phyloP scores from a whole-genome alignment of 1,140 invertebrate genomes.

The Lasaia peninsularis region DNA sequence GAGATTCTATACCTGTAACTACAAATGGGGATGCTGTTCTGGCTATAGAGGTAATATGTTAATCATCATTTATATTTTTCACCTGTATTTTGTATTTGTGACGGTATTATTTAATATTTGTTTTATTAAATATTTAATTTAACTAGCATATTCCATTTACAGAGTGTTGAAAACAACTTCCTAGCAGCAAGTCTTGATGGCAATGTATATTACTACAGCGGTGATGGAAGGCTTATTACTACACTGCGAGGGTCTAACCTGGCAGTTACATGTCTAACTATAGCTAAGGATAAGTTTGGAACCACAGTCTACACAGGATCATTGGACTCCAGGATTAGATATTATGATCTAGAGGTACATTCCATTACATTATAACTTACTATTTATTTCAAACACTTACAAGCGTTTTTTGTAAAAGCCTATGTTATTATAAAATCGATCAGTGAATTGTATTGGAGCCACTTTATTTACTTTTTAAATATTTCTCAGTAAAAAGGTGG shows the following conservation, averaged over 20 bases:
- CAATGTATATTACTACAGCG: conserved; percentile 77
- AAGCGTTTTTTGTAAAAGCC: too few species aligned
- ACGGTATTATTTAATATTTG: too few species aligned
- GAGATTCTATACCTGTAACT: conserved; percentile 48
- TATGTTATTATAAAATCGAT: too few species aligned
- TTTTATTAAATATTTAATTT: too few species aligned
- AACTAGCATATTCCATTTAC: conserved; percentile 21
- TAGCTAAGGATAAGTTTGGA: conserved; percentile 63
- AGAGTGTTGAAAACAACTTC: conserved; percentile 70
- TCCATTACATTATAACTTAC: conserved; percentile 14
- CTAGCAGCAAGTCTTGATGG: conserved; percentile 77
- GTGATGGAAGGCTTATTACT: conserved; percentile 64
- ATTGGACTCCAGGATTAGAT: conserved; percentile 78
- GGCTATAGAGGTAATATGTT: conserved; percentile 56
- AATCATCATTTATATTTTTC: conserved; percentile 11
- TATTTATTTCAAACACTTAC: neutral
- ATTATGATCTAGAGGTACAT: conserved; percentile 78
- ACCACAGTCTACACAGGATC: conserved; percentile 80
- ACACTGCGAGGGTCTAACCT: conserved; percentile 71
- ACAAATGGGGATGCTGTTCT: conserved; percentile 64
- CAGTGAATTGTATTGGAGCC: too few species aligned
- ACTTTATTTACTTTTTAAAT: too few species aligned
- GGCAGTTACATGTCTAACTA: conserved; percentile 79
- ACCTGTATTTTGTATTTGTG: neutral
- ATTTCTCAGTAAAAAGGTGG: too few species aligned